Percentiles rank a stretch among this genome's conserved stretches.
Evolutionary conservation across 2,113 vertebrate genomes (phyloP).

Genomic region (Indicator indicator): DNA sequence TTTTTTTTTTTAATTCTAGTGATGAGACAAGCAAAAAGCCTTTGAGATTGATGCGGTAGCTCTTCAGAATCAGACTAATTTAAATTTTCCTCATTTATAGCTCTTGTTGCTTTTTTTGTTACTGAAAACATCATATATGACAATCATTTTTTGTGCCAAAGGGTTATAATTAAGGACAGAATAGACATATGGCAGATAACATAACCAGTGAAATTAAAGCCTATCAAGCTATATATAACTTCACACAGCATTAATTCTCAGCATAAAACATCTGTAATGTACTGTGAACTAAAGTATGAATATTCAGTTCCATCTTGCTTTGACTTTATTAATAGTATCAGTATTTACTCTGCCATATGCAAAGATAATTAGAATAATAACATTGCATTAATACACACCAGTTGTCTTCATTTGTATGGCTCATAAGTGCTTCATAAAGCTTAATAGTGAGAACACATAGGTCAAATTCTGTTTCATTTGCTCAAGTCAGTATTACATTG

Average conservation of each 20-base stretch:
- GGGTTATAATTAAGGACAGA: conserved; percentile 17
- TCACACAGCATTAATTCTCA: conserved; percentile 35
- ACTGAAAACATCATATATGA: neutral
- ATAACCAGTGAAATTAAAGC: conserved; percentile 2
- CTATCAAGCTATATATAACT: neutral
- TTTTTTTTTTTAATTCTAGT: neutral
- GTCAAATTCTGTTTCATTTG: neutral
- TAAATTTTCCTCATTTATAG: neutral
- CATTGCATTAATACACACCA: neutral
- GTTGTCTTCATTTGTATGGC: neutral
- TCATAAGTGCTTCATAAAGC: neutral
- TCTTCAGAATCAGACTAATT: neutral
- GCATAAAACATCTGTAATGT: neutral
- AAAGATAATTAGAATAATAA: conserved; percentile 26
- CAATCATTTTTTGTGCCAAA: neutral
- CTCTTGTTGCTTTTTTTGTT: neutral
- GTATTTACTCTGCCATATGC: conserved; percentile 36
- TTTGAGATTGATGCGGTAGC: neutral
- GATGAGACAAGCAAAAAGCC: neutral
- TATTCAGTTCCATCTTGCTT: conserved; percentile 32
- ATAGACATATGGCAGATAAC: neutral
- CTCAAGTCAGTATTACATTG: neutral
- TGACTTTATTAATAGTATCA: conserved; percentile 18
- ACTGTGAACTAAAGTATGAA: neutral
- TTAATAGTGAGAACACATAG: neutral